Evolutionary conservation across 2,888 invertebrate species (phyloP).

Genomic region (Colostygia pectinataria): DNA sequence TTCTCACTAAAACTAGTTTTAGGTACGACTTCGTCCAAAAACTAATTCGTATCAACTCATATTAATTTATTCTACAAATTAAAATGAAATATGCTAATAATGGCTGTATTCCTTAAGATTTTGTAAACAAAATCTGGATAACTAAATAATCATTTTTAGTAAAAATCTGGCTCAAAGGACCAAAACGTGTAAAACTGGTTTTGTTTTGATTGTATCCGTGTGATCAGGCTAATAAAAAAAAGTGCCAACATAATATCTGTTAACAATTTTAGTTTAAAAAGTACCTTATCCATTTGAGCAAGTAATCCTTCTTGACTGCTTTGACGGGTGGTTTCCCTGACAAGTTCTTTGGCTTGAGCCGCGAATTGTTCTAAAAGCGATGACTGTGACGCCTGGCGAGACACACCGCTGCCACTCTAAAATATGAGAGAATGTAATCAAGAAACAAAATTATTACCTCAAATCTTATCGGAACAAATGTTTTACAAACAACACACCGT

Average conservation of each 20-base stretch:
- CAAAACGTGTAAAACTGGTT: not conserved
- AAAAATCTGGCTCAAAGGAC: not conserved
- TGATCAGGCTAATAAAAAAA: not conserved
- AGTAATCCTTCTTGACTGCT: constrained; percentile 94
- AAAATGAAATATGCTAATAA: too few species aligned
- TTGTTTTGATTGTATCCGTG: not conserved
- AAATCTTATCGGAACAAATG: too few species aligned
- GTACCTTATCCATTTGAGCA: constrained; percentile 95
- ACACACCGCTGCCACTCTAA: constrained; percentile 70
- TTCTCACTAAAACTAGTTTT: too few species aligned
- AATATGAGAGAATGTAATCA: constrained; percentile 13
- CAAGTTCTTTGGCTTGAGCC: constrained; percentile 93
- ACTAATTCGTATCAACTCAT: too few species aligned
- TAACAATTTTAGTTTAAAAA: not conserved
- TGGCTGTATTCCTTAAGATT: too few species aligned
- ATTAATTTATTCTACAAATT: too few species aligned
- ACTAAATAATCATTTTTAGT: too few species aligned
- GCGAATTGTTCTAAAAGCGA: constrained; percentile 94
- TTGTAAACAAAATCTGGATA: too few species aligned
- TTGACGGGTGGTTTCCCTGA: constrained; percentile 93
- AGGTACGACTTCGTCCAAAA: too few species aligned
- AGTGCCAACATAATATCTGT: not conserved
- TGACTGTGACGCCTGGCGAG: constrained; percentile 91
- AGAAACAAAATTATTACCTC: too few species aligned
- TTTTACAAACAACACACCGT: too few species aligned